Evolutionary conservation across 2,797 vertebrate species (phyloP).

Genomic region (Spinibarbus caldwelli): DNA sequence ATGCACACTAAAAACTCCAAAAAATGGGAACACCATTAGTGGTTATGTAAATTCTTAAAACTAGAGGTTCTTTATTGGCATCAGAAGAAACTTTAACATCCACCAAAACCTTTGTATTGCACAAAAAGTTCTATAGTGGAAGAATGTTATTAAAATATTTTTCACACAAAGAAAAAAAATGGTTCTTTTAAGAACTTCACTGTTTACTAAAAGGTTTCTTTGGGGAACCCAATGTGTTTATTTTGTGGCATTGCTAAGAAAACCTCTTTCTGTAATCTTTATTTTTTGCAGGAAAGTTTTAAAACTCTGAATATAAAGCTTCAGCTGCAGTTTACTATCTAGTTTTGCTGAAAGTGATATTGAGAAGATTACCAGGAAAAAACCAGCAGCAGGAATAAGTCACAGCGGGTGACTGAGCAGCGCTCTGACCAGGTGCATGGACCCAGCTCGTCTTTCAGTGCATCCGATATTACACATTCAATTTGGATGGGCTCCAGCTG

Average conservation of each 20-base stretch:
- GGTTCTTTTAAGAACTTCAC: not conserved
- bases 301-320: slow-evolving; percentile 4
- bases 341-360: slow-evolving; percentile 5
- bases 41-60: not conserved
- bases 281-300: not conserved
- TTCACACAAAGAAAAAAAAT: not conserved
- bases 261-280: not conserved
- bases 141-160: not conserved
- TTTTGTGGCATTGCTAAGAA: not conserved
- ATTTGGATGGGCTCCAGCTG: slow-evolving; percentile 40
- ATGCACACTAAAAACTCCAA: not conserved
- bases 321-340: not conserved
- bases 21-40: not conserved
- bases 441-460: slow-evolving; percentile 37
- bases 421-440: slow-evolving; percentile 39
- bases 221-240: not conserved
- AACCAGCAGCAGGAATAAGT: not conserved
- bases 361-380: slow-evolving; percentile 13
- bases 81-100: not conserved
- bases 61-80: not conserved
- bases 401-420: not conserved
- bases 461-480: slow-evolving; percentile 48
- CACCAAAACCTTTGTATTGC: not conserved
- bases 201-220: not conserved
- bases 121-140: not conserved